A percentile compares a stretch with the other conserved stretches of the same genome.
phyloP scores from a whole-genome alignment of 2,113 vertebrate genomes.

The Parus major region DNA sequence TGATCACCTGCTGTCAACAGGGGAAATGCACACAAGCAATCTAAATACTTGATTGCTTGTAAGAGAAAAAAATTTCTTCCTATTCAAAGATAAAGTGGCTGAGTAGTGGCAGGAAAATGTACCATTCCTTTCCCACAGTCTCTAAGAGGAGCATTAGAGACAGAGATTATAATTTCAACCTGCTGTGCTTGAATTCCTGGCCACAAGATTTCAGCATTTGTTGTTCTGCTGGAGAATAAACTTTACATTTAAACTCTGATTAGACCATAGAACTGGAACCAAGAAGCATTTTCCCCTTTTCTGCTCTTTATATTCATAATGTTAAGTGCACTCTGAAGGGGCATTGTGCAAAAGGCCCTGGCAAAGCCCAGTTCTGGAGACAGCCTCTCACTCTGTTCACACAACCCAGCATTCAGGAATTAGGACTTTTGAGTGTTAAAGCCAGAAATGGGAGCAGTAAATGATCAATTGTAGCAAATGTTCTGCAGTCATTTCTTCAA shows the following conservation, averaged over 20 bases:
- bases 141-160: not conserved
- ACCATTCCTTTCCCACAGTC: not conserved
- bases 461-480: conserved; percentile 36
- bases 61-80: not conserved
- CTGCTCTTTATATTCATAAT: not conserved
- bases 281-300: not conserved
- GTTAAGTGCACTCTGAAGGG: not conserved
- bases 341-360: not conserved
- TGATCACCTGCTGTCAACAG: not conserved
- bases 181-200: not conserved
- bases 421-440: not conserved
- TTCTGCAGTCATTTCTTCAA: conserved; percentile 50
- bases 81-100: not conserved
- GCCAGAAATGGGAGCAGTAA: conserved; percentile 7
- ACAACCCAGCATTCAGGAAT: not conserved
- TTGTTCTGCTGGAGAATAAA: conserved; percentile 36
- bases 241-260: conserved; percentile 27
- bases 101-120: not conserved
- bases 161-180: conserved; percentile 1
- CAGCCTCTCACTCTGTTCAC: not conserved
- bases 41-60: not conserved
- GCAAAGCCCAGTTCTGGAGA: not conserved
- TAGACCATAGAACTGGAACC: not conserved
- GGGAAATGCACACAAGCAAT: not conserved
- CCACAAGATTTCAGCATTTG: not conserved